Evolutionary conservation across 2,797 vertebrate species (phyloP), one percentile per base, ranked within the genome.

Genomic region (Loriculus beryllinus): DNA sequence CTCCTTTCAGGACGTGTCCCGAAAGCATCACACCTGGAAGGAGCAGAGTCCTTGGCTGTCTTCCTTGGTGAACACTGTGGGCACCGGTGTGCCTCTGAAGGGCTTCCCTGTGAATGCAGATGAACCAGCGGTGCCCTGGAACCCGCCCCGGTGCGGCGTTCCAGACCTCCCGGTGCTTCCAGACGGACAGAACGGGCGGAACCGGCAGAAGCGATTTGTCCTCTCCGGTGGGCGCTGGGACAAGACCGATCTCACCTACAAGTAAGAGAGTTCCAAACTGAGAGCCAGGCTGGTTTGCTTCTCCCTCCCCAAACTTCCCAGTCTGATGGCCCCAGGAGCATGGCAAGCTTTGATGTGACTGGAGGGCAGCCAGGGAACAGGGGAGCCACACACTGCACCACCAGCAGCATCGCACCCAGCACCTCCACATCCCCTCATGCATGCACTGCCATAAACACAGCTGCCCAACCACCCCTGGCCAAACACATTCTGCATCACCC

Each of bases 181-280:
- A 0, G 96, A 97, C 0, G 62, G 94, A 17, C 95, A 81, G 25
- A 95, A n/a, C 3, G 96, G 96, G 12, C 97, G 95, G 11, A 98
- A 98, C 83, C 97, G 99, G 45, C 98, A 98, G 94, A 98, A 98
- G 75, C 98, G 99, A 54, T 99, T 98, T 0, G 98, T 99, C 45
- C 97, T 99, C 69, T 98, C 98, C 0, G 98, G 99, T 0, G 98
- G 98, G 8, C 98, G 98, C 59, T 98, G 98, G 98, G 98, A 98
- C 80, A 99, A 98, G 97, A 98, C 92, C 0, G 97, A 99, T 87
- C 98, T 99, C 95, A 99, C 99, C 43, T 99, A 99, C 97, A 99
- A 98, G 99, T 99, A 98, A 96, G 96, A 91, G 67, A 76, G 39
- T 21, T 25, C 10, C 0, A 2, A 7, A 5, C 6, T 0, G 3